Evolutionary conservation across 1,140 invertebrate genomes (phyloP).

Genomic region (Cotesia vestalis): DNA sequence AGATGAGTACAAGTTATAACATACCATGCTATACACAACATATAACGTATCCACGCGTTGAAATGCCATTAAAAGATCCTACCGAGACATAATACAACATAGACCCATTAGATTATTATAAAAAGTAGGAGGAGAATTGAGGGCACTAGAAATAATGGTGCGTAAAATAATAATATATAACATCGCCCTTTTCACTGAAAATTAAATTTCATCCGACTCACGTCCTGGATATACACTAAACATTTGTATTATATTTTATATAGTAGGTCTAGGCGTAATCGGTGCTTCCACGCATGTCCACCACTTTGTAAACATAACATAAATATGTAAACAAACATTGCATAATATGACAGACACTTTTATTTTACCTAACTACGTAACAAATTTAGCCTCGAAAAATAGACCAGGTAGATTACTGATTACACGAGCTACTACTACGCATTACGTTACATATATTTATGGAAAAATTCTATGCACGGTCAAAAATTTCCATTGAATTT

Average conservation of each 20-base stretch:
- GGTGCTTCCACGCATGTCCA: background rate
- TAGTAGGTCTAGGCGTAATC: background rate
- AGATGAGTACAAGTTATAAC: too few relatives aligned
- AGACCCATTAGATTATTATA: background rate
- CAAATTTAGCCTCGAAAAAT: too few relatives aligned
- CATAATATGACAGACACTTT: background rate
- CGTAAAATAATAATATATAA: slow-evolving; percentile 3
- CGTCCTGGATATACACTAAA: background rate
- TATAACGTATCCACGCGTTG: background rate
- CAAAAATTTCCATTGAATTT: too few relatives aligned
- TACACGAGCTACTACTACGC: too few relatives aligned
- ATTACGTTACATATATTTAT: too few relatives aligned
- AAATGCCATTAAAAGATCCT: background rate
- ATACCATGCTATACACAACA: too few relatives aligned
- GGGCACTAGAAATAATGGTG: slow-evolving; percentile 4
- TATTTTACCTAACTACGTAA: too few relatives aligned
- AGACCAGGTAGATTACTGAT: too few relatives aligned
- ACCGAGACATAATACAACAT: too few relatives aligned
- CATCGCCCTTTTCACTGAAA: background rate
- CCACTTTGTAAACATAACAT: background rate
- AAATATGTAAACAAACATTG: slow-evolving; percentile 1
- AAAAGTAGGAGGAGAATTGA: background rate
- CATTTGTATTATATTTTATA: too few relatives aligned
- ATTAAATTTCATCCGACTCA: slow-evolving; percentile 4
- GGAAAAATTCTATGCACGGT: too few relatives aligned